Evolutionary conservation across 2,888 invertebrate genomes (phyloP).

Genomic region (Hirtodrosophila trivittata): DNA sequence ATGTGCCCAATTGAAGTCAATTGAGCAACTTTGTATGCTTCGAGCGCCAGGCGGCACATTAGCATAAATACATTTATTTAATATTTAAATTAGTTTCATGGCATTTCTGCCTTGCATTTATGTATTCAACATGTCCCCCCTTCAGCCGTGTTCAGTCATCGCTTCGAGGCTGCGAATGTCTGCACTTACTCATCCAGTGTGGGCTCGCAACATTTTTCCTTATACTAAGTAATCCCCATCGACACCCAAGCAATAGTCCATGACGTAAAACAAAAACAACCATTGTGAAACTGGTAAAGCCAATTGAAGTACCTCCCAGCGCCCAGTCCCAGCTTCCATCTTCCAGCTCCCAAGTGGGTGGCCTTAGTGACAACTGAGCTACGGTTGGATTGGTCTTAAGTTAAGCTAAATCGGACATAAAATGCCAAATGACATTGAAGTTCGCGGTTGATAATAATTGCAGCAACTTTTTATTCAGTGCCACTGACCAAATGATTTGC

Average conservation of each 20-base stretch:
- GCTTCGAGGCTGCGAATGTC: constrained; percentile 5
- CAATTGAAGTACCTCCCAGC: constrained; percentile 7
- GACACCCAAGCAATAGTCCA: constrained; percentile 54
- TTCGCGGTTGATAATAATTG: constrained; percentile 6
- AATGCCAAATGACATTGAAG: constrained; percentile 35
- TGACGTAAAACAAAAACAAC: constrained; percentile 46
- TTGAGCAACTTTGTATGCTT: constrained; percentile 61
- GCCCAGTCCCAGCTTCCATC: too few relatives aligned
- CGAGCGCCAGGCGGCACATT: constrained; percentile 53
- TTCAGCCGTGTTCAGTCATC: neutral
- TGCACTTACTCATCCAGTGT: constrained; percentile 30
- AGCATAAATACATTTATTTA: constrained; percentile 76
- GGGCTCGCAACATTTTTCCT: constrained; percentile 20
- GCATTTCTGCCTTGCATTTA: constrained; percentile 57
- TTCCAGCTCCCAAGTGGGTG: constrained; percentile 31
- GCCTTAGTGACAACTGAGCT: constrained; percentile 23
- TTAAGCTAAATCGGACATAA: constrained; percentile 17
- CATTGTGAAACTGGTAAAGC: constrained; percentile 7
- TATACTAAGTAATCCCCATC: constrained; percentile 48
- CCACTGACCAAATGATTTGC: neutral
- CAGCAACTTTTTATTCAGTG: neutral
- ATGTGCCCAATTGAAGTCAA: constrained; percentile 72
- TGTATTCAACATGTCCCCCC: constrained; percentile 8
- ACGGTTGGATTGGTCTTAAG: constrained; percentile 7
- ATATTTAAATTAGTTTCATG: constrained; percentile 73